Evolutionary conservation across 1,140 invertebrate species (phyloP).

Genomic region (Hyphantria cunea): DNA sequence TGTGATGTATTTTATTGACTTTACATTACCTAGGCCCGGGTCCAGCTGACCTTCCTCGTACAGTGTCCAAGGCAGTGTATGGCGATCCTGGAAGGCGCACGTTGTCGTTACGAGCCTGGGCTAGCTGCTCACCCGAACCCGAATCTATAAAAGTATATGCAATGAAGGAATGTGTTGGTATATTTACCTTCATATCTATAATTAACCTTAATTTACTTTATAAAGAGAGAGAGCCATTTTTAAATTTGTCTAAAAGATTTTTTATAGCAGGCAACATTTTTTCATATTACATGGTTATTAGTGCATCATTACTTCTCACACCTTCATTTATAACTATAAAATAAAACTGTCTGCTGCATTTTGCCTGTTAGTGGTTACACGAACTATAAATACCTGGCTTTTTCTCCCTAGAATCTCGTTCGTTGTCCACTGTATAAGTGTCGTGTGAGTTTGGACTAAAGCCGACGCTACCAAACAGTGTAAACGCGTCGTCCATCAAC

Average conservation of each 20-base stretch:
- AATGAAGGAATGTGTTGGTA: background rate
- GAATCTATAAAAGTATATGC: constrained; percentile 7
- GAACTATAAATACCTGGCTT: constrained; percentile 10
- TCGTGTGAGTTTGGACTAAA: constrained; percentile 54
- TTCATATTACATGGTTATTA: too few relatives aligned
- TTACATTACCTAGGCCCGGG: constrained; percentile 35
- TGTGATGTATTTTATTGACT: too few relatives aligned
- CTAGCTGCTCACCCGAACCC: constrained; percentile 41
- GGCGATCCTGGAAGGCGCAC: constrained; percentile 57
- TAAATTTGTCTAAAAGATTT: too few relatives aligned
- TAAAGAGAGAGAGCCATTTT: too few relatives aligned
- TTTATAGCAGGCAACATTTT: too few relatives aligned
- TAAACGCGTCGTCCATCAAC: constrained; percentile 75
- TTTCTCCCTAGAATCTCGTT: constrained; percentile 39
- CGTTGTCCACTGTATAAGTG: constrained; percentile 45
- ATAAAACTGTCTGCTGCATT: too few relatives aligned
- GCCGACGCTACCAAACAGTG: constrained; percentile 64
- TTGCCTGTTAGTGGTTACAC: too few relatives aligned
- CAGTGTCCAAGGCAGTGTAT: constrained; percentile 44
- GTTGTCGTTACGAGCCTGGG: constrained; percentile 68
- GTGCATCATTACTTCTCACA: too few relatives aligned
- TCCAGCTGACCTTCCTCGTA: constrained; percentile 52
- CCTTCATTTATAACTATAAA: too few relatives aligned
- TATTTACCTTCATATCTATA: too few relatives aligned
- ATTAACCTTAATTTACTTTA: too few relatives aligned